Base-by-base conservation (phyloP, 2,113 vertebrate species). In the Notothenia coriiceps region DNA sequence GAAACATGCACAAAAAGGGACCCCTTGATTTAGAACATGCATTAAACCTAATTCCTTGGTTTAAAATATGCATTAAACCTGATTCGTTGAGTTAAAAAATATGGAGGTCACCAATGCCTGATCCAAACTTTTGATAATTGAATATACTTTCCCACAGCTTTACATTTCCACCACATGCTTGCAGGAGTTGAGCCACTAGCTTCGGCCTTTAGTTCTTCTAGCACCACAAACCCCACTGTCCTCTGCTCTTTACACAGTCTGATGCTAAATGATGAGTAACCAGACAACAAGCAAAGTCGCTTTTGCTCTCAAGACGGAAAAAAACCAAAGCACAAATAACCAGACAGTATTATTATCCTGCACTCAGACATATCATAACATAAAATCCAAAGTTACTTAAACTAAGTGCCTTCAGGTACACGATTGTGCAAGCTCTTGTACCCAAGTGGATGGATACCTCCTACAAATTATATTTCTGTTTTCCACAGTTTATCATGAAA, bases 111-210 rank as follows among this genome's bases (percentile, higher is more conserved):
- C 20, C 44, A 63, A 3, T 10, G 17, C 1, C 13, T 6, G 20
- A 14, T 40, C 44, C 47, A 66, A 33, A 61, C 25, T 70, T 40
- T 7, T 18, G 11, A 33, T 43, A 49, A 63, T 77, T 77, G 5
- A 5, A 29, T 50, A 18, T 47, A 7, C 20, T 20, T 29, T 8
- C 20, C 18, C 18, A 13, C 2, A 18, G 60, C 52, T 25, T 44
- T 18, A 55, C 54, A 68, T 59, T 18, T 46, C 18, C 18, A 29
- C 67, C 17, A 70, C 29, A 17, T 18, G 47, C 22, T 52, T 35
- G 47, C 55, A 47, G 50, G 63, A 29, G 47, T 25, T 33, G 29
- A 60, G 77, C 60, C 43, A 40, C 13, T 50, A 78, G 66, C 74
- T 43, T 63, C 15, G 43, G 29, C 8, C 35, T 40, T 40, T 40